Evolutionary conservation across 2,888 invertebrate genomes (phyloP).

Genomic region (Eupithecia vulgata): DNA sequence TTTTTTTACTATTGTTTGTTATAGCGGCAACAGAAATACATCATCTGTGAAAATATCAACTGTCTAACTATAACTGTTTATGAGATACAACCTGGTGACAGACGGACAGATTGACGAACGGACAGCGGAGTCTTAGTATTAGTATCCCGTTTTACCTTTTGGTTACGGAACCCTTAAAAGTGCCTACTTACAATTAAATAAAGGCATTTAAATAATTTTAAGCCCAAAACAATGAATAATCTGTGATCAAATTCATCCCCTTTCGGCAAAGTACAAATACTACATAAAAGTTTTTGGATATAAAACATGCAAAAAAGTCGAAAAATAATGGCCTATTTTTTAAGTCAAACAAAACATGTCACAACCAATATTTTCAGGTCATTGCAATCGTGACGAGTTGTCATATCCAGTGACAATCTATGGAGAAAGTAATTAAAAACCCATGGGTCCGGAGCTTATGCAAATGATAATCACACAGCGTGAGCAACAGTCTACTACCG

Average conservation of each 20-base stretch:
- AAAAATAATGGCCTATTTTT: not conserved
- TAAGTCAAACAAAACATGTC: not conserved
- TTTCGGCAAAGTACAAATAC: not conserved
- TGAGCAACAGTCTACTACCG: constrained; percentile 52
- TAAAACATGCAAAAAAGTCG: not conserved
- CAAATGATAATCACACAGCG: constrained; percentile 63
- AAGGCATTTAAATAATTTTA: too few relatives aligned
- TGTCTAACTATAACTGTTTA: too few relatives aligned
- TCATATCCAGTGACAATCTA: constrained; percentile 27
- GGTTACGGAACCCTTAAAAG: too few relatives aligned
- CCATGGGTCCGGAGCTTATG: constrained; percentile 63
- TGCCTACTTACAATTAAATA: too few relatives aligned
- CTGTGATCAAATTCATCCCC: not conserved
- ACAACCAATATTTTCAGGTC: not conserved
- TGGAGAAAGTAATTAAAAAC: constrained; percentile 55
- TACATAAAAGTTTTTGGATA: not conserved
- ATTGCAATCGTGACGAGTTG: not conserved
- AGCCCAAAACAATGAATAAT: not conserved
- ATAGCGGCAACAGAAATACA: too few relatives aligned
- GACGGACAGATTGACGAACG: too few relatives aligned
- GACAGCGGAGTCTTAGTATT: too few relatives aligned
- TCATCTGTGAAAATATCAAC: too few relatives aligned
- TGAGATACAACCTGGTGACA: too few relatives aligned
- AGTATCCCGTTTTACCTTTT: too few relatives aligned
- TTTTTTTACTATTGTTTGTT: too few relatives aligned